Conservation (phyloP, 2,888 invertebrate species). For the Drosophila parthenogenetica region DNA sequence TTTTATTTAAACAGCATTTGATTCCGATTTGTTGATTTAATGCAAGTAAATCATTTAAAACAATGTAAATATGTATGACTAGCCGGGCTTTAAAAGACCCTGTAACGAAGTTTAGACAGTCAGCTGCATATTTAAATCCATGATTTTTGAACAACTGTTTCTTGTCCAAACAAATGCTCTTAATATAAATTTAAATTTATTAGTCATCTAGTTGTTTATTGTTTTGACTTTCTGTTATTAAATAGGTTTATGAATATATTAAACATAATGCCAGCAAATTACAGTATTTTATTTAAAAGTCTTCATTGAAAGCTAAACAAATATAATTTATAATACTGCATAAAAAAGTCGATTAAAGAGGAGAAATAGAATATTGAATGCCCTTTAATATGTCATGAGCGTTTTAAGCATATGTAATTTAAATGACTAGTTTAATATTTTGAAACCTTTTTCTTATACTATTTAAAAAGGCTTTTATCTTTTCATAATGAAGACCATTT, state of each 20-base stretch:
- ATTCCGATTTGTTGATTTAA: slow-evolving; percentile 20
- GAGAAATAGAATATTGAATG: background rate
- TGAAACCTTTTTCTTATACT: background rate
- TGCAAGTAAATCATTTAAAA: slow-evolving; percentile 26
- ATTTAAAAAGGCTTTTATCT: too few species aligned
- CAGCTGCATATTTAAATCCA: background rate
- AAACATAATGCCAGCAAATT: background rate
- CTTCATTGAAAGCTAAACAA: background rate
- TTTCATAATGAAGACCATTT: too few species aligned
- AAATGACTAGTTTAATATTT: background rate
- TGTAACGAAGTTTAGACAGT: background rate
- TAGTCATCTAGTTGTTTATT: too few species aligned
- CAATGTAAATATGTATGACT: slow-evolving; percentile 5
- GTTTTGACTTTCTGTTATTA: too few species aligned
- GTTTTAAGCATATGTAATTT: too few species aligned
- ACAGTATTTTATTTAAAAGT: background rate
- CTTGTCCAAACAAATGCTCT: too few species aligned
- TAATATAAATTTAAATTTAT: too few species aligned
- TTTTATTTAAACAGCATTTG: slow-evolving; percentile 9
- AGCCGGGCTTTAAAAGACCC: background rate
- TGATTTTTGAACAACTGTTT: too few species aligned
- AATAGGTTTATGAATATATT: background rate
- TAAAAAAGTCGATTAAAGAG: background rate
- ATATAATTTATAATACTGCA: background rate
- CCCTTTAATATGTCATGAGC: too few species aligned